Evolutionary conservation across 35 echinoderm and acorn worm genomes (phyloP), one percentile per base, ranked within the genome.

Genomic region (Diadema setosum): DNA sequence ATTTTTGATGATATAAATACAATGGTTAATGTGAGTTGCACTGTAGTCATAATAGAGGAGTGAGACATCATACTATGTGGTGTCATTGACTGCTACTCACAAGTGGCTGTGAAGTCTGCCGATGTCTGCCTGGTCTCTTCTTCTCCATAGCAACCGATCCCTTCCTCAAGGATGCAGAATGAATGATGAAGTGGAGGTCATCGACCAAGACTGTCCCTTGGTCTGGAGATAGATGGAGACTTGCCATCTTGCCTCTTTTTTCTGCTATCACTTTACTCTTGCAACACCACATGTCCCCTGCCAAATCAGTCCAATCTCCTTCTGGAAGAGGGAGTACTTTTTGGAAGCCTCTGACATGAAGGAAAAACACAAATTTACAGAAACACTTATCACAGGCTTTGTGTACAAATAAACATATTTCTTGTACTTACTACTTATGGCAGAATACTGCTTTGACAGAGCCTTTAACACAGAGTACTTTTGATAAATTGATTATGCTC

Each of bases 241-340:
- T 34, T n/a, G 6, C 44, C 73, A 24, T 78, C 73, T 78, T 78
- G 73, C 73, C 73, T 25, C 33, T 39, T 78, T 78, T 41, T 21
- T 78, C 35, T 1, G 73, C 73, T 34, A 78, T 78, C 21, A 78
- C 40, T 41, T 78, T 78, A 41, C 73, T 78, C 73, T 78, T 78
- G 20, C 73, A 78, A 41, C 73, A 78, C 73, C 73, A 78, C 73
- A 78, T 78, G 73, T 78, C 73, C 0, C n/a, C 73, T 3, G 73
- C 73, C 73, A 78, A 41, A 21, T 78, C 73, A n/a, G 27, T 21
- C 73, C 73, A 78, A 41, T 44, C 73, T 20, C 40, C 73, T 3
- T 12, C 18, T 18, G 73, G 73, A 1, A 78, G 40, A 12, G 73
- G 73, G 0, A 78, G 7, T 12, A 78, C 73, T 41, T 78, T 78